Evolutionary conservation across 2,888 invertebrate species (phyloP), one percentile per base, ranked within the genome.

Genomic region (Plutella xylostella): DNA sequence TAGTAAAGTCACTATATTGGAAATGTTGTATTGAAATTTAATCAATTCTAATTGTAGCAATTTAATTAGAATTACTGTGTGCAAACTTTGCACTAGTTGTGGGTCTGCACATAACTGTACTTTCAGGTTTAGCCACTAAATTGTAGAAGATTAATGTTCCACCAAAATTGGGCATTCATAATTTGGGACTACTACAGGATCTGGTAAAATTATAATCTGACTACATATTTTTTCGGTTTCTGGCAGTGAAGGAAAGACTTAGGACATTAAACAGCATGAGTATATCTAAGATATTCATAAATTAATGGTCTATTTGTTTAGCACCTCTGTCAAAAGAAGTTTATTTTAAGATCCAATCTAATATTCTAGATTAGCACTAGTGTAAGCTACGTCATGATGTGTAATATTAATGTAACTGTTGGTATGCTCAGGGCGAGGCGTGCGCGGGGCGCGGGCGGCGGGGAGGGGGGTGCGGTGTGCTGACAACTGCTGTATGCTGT

Each of bases 401-500:
- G n/a, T 64, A 67, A 66, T 63, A 78, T 76, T 80, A 79, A 82
- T 69, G 49, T 60, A 57, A 65, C 64, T 79, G 78, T 80, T 79
- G 77, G 77, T 80, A 77, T 80, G 80, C 82, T 82, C 82, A 79
- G 79, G 80, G 77, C 72, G 75, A 72, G 79, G 75, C 70, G 72
- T 63, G 68, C 69, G 74, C 74, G 71, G 67, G 70, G 78, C 73
- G 79, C 73, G 79, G 70, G 73, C 74, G 73, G 63, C 72, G 72
- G 60, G 73, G 71, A 72, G 74, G 60, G 63, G 60, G 68, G 69
- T 22, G 80, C 79, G 64, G 83, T 68, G 70, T 74, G 77, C 80
- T 75, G 80, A 79, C 82, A 82, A 78, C 80, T 73, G 78, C 79
- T 75, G 80, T 74, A 69, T 79, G 79, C 82, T 68, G 82, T 79